Evolutionary conservation across 2,888 invertebrate species (phyloP).

Genomic region (Agrotis puta): DNA sequence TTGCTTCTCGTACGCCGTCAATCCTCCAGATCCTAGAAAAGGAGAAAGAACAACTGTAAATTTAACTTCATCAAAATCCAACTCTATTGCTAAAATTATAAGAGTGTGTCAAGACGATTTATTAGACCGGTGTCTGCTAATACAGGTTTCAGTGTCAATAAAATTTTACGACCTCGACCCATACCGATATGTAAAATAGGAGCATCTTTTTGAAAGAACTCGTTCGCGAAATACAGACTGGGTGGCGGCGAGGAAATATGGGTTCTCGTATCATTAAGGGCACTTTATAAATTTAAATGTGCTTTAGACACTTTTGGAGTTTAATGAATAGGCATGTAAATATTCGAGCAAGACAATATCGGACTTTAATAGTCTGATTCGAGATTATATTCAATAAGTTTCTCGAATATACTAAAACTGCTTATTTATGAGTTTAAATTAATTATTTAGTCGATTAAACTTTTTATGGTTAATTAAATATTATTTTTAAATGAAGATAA

Average conservation of each 20-base stretch:
- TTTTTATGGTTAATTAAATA: slow-evolving; percentile 10
- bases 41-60: slow-evolving; percentile 52
- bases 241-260: slow-evolving; percentile 84
- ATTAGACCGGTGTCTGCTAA: slow-evolving; percentile 80
- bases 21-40: slow-evolving; percentile 91
- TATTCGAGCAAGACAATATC: slow-evolving; percentile 26
- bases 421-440: slow-evolving; percentile 11
- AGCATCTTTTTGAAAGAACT: slow-evolving; percentile 78
- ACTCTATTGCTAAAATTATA: slow-evolving; percentile 16
- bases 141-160: slow-evolving; percentile 86
- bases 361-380: slow-evolving; percentile 27
- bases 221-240: slow-evolving; percentile 84
- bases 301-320: slow-evolving; percentile 42
- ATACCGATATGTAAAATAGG: slow-evolving; percentile 85
- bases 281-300: slow-evolving; percentile 57
- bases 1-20: slow-evolving; percentile 94
- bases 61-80: neutral
- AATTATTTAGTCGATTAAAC: slow-evolving; percentile 16
- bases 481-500: neutral
- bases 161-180: slow-evolving; percentile 86
- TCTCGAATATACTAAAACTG: slow-evolving; percentile 7
- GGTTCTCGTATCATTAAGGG: slow-evolving; percentile 56
- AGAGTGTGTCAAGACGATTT: slow-evolving; percentile 77
- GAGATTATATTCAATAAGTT: slow-evolving; percentile 24
- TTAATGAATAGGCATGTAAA: slow-evolving; percentile 42